Evolutionary conservation across 92 coral and sea anemone species (phyloP), one percentile per base, ranked within the genome.

Genomic region (Palythoa caribaeorum): DNA sequence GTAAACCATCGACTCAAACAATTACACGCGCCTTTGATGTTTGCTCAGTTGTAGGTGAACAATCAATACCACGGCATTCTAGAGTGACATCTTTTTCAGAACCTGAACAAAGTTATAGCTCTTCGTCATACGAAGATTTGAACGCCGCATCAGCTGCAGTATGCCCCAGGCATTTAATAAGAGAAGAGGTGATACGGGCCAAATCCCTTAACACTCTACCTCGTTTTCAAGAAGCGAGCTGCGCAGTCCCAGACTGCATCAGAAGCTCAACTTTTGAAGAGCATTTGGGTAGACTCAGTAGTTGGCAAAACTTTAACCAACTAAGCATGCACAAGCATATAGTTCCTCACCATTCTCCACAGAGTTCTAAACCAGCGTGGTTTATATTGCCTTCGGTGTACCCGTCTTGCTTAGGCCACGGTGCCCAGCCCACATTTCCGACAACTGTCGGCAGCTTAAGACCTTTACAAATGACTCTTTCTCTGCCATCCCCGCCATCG

Each of bases 391-490:
- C 86, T 8, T 47, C 86, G 60, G 14, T 80, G 53, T 38, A 47
- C 40, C 74, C 73, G 47, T 70, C 76, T 21, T 12, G 6, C 51
- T 66, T 65, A 51, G 47, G 7, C 76, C 59, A 16, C n/a, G 60
- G 20, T 8, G 21, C 19, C 60, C 75, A 70, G 28, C 76, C 75
- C 7, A 52, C 75, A 28, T 50, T 9, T 10, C 76, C 74, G 53
- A 53, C 62, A 15, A 9, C 85, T 7, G 47, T 80, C 36, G 44
- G 76, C 1, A 36, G 37, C 14, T 66, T 66, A 16, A 62, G 40
- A 7, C 73, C 86, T 48, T 66, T 81, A 6, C 86, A 66, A 52
- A 47, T 81, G 86, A 36, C 86, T 53, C 13, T 81, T 2, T 13
- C 86, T 51, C 20, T 81, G 5, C 63, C 86, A 0, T 2, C 76